Conservation (phyloP, 2,797 vertebrate genomes). For the Picus viridis region DNA sequence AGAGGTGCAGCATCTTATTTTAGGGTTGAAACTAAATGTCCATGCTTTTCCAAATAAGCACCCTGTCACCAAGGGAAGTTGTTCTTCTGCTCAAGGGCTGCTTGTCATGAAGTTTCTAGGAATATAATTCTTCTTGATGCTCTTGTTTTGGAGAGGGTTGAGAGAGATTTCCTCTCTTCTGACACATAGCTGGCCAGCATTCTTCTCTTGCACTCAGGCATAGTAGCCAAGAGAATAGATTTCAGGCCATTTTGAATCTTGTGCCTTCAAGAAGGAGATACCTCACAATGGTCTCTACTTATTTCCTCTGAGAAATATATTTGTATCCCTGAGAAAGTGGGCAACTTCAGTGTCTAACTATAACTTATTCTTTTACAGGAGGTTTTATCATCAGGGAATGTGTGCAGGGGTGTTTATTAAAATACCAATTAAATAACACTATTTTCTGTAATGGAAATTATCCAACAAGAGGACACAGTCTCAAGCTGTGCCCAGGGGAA, state of each 20-base stretch:
- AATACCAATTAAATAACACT: constrained; percentile 12
- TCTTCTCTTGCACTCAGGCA: neutral
- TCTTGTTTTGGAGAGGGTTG: neutral
- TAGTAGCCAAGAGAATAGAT: neutral
- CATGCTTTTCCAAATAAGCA: neutral
- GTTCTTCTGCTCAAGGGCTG: neutral
- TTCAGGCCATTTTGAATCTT: neutral
- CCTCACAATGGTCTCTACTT: neutral
- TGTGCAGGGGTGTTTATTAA: neutral
- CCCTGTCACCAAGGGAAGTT: neutral
- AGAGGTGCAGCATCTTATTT: neutral
- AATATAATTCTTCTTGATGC: fast-evolving
- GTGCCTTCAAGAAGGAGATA: neutral
- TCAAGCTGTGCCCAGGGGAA: too few relatives aligned
- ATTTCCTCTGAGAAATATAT: neutral
- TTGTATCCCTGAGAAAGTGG: neutral
- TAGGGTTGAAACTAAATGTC: neutral
- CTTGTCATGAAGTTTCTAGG: neutral
- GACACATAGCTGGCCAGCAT: neutral
- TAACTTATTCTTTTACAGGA: neutral
- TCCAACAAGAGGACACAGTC: neutral
- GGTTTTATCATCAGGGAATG: neutral
- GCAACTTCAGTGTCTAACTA: neutral
- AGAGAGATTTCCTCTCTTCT: neutral
- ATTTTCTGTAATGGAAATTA: neutral